A percentile compares a stretch with the other conserved stretches of the same genome.
These are phyloP conservation scores for Orthosia cruda DNA, from an alignment of 2,888 invertebrate genomes.

Conservation along the genomic window DNA sequence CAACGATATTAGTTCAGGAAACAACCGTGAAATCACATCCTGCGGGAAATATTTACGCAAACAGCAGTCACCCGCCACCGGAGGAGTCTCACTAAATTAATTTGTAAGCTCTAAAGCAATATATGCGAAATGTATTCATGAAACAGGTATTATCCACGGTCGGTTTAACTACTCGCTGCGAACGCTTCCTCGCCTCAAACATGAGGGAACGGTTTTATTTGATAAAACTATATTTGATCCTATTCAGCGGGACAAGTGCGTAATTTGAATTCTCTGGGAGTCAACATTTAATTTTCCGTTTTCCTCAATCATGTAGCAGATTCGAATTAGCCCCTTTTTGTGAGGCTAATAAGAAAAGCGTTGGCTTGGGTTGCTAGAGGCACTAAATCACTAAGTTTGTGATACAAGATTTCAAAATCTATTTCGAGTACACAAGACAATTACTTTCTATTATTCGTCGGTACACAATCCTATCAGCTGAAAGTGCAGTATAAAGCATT, in stretches of 20 bases:
- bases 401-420: neutral
- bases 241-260: neutral
- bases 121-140: conserved; percentile 57
- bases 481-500: conserved; percentile 39
- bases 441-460: neutral
- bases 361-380: neutral
- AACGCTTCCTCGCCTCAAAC: conserved; percentile 14
- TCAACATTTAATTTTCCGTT: conserved; percentile 19
- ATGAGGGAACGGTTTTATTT: conserved; percentile 30
- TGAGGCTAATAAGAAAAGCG: neutral
- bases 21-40: conserved; percentile 41
- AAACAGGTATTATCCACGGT: conserved; percentile 38
- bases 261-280: neutral
- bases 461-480: conserved; percentile 23
- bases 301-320: neutral
- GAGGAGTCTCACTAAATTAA: conserved; percentile 56
- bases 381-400: neutral
- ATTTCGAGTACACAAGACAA: neutral
- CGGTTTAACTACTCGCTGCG: conserved; percentile 33
- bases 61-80: conserved; percentile 28
- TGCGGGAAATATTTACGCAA: conserved; percentile 51
- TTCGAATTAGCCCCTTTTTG: neutral
- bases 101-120: conserved; percentile 55
- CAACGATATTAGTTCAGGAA: conserved; percentile 52
- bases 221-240: conserved; percentile 26